Evolutionary conservation across 2,888 invertebrate genomes (phyloP).

Genomic region (Metellina segmentata): DNA sequence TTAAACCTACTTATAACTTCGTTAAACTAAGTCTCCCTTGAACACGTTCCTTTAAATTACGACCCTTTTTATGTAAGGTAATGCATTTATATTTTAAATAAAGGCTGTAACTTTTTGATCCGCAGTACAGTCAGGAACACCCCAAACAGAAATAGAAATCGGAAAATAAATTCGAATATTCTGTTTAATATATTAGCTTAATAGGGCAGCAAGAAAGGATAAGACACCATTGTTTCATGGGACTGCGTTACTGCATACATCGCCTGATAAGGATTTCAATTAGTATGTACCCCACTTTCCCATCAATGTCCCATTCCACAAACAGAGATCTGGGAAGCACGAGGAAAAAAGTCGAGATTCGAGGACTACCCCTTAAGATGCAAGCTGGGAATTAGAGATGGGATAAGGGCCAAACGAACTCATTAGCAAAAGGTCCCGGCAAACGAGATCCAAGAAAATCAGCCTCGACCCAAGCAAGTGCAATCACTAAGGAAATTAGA

Average conservation of each 20-base stretch:
- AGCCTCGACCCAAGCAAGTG: not conserved
- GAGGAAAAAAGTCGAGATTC: slow-evolving; percentile 2
- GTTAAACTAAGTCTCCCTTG: no score
- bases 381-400: slow-evolving; percentile 32
- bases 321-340: not conserved
- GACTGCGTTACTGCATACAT: not conserved
- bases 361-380: slow-evolving; percentile 23
- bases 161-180: not conserved
- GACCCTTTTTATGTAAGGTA: no score
- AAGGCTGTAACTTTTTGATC: not conserved
- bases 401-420: slow-evolving; percentile 21
- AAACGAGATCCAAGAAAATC: slow-evolving; percentile 20
- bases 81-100: no score
- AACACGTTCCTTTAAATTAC: no score
- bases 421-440: slow-evolving; percentile 7
- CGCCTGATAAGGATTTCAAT: slow-evolving; percentile 25
- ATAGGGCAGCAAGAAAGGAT: not conserved
- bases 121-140: not conserved
- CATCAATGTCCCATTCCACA: not conserved
- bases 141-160: not conserved
- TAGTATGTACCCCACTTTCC: not conserved
- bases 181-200: not conserved
- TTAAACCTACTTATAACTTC: no score
- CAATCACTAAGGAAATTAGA: slow-evolving; percentile 31
- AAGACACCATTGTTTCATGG: not conserved